Evolutionary conservation across 2,797 vertebrate genomes (phyloP).

Genomic region (Cuculus canorus): DNA sequence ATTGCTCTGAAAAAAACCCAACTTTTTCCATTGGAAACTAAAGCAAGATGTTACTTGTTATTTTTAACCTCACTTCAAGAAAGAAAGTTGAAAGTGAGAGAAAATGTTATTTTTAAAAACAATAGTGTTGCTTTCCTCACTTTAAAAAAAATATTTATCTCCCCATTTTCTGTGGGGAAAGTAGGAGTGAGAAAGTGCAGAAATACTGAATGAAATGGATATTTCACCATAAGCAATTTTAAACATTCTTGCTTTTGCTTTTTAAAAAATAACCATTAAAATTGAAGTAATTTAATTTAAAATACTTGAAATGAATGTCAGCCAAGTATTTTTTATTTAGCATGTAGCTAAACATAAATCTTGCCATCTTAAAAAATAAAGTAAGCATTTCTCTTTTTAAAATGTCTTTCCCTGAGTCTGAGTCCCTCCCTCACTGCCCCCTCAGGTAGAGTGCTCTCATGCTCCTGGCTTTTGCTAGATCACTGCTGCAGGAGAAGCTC

Average conservation of each 20-base stretch:
- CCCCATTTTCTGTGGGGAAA: not conserved
- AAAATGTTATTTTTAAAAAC: slow-evolving; percentile 51
- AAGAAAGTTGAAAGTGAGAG: slow-evolving; percentile 17
- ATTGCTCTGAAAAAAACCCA: not conserved
- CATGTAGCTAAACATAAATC: not conserved
- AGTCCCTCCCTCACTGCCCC: not conserved
- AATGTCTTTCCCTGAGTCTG: not conserved
- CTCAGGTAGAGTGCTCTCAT: not conserved
- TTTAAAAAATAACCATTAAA: not conserved
- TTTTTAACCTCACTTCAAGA: slow-evolving; percentile 27
- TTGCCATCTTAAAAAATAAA: not conserved
- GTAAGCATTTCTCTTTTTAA: not conserved
- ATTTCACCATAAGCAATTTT: not conserved
- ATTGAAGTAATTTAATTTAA: not conserved
- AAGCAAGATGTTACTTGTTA: slow-evolving; percentile 13
- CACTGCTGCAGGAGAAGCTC: not conserved
- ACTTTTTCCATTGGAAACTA: not conserved
- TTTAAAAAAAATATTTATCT: not conserved
- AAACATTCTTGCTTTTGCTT: not conserved
- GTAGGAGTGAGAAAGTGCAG: not conserved
- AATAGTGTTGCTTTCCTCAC: slow-evolving; percentile 8
- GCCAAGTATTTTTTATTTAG: not conserved
- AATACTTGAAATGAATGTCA: not conserved
- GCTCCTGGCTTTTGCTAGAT: not conserved
- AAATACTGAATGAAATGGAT: not conserved